Percentiles rank a stretch among this genome's conserved stretches.
Conservation (phyloP, 2,113 vertebrate species). For the Cephalopholis sonnerati region DNA sequence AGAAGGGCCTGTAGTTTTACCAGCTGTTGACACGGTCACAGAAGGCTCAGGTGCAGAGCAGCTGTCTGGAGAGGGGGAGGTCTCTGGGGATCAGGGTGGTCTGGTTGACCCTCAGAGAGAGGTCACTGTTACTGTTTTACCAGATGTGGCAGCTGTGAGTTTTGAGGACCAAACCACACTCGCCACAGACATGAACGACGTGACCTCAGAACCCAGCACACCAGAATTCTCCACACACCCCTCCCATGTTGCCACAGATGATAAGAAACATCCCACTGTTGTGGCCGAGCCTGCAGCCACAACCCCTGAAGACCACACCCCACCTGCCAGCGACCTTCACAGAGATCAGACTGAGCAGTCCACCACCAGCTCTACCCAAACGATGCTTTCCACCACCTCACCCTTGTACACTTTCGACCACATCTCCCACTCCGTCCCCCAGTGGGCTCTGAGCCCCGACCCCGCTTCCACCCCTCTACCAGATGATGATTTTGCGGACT, state of each 20-base stretch:
- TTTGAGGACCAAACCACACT: conserved; percentile 11
- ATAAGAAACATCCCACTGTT: background rate
- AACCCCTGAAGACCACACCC: background rate
- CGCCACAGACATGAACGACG: background rate
- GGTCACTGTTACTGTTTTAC: conserved; percentile 21
- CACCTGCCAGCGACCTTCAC: background rate
- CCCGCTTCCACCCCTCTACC: conserved; percentile 36
- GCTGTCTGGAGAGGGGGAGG: conserved; percentile 30
- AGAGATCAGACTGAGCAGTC: background rate
- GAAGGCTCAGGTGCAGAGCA: conserved; percentile 56
- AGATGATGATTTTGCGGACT: conserved; percentile 35
- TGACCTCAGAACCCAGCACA: background rate
- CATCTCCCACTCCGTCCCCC: conserved; percentile 20
- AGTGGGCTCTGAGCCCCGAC: conserved; percentile 57
- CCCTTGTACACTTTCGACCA: conserved; percentile 52
- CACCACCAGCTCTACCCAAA: background rate
- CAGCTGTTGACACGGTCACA: background rate
- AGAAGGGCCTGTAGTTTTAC: conserved; percentile 4
- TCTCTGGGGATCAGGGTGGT: conserved; percentile 16
- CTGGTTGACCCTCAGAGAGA: background rate
- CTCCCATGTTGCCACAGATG: background rate
- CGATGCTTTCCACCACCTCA: background rate
- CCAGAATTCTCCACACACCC: background rate
- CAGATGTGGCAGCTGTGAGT: conserved; percentile 38
- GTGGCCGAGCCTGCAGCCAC: background rate